A percentile compares a stretch with the other conserved stretches of the same genome.
These are phyloP conservation scores for Ctenodactylus gundi DNA, from an alignment of 2,113 vertebrate genomes.

Conservation along the genomic window DNA sequence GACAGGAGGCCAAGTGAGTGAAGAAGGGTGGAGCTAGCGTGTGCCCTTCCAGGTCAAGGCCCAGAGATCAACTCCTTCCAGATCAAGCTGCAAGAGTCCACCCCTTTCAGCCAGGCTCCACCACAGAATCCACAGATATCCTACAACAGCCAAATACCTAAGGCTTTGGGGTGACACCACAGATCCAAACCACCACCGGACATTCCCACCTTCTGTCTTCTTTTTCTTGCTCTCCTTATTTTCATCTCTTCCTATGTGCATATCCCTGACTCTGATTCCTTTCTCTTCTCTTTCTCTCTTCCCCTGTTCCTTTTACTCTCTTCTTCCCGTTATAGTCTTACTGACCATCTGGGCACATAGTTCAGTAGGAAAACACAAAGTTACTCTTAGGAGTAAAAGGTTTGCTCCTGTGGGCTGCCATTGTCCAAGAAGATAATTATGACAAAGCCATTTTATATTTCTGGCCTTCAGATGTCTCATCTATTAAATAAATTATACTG, in stretches of 20 bases:
- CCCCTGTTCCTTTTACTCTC: not conserved
- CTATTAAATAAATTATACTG: constrained; percentile 61
- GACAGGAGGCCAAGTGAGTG: no score
- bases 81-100: no score
- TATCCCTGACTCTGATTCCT: not conserved
- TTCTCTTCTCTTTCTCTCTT: not conserved
- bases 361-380: not conserved
- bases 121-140: no score
- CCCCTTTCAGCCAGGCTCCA: no score
- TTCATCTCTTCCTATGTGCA: not conserved
- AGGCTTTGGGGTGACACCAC: no score
- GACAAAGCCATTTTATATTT: constrained; percentile 42
- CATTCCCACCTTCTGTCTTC: constrained; percentile 23
- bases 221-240: not conserved
- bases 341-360: not conserved
- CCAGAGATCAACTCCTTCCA: no score
- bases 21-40: no score
- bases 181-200: no score
- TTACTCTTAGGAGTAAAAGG: not conserved
- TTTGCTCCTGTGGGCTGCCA: constrained; percentile 18
- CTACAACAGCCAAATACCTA: no score
- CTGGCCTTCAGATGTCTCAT: constrained; percentile 25
- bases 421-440: not conserved
- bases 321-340: not conserved
- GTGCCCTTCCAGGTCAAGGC: no score